Conservation (phyloP, 2,797 vertebrate species). For the Chelidonichthys spinosus region DNA sequence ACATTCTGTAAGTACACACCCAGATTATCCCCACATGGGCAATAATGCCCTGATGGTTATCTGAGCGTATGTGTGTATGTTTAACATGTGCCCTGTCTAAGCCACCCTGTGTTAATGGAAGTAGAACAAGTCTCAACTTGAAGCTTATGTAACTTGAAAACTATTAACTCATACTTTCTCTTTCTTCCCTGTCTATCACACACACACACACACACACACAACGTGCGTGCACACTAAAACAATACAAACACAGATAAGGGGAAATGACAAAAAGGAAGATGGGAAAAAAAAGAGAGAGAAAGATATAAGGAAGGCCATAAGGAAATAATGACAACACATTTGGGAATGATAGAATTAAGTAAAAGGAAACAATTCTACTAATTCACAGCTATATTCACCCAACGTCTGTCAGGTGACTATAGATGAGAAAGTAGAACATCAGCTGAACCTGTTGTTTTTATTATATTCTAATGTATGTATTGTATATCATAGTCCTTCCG, state of each 20-base stretch:
- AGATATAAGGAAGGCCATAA: neutral
- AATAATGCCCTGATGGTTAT: slow-evolving; percentile 51
- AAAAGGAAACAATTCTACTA: neutral
- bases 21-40: slow-evolving; percentile 41
- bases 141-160: slow-evolving; percentile 40
- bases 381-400: neutral
- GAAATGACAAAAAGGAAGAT: neutral
- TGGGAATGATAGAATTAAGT: neutral
- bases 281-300: neutral
- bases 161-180: slow-evolving; percentile 8
- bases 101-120: slow-evolving; percentile 40
- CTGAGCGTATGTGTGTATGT: slow-evolving; percentile 17
- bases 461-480: too few relatives aligned
- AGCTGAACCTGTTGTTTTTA: neutral
- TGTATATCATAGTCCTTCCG: too few relatives aligned
- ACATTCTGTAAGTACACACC: slow-evolving; percentile 28
- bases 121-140: slow-evolving; percentile 39
- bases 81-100: slow-evolving; percentile 1
- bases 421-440: neutral
- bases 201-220: neutral
- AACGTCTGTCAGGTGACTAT: neutral
- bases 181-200: neutral
- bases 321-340: neutral
- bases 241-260: neutral
- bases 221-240: neutral